Evolutionary conservation across 2,888 invertebrate genomes (phyloP).

Genomic region (Hedya salicella): DNA sequence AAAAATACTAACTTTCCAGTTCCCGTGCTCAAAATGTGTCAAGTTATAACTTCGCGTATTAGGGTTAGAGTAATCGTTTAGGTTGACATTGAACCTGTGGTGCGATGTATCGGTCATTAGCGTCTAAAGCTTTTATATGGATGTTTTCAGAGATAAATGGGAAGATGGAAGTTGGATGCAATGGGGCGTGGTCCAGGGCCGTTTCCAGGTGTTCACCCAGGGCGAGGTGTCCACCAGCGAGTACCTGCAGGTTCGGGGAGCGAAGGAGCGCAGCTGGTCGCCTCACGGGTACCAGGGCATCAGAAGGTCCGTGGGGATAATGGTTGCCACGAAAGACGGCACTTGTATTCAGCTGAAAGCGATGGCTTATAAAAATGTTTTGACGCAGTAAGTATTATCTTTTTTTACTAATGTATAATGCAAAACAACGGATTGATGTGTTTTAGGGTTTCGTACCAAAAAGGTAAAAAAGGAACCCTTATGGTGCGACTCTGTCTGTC

Average conservation of each 20-base stretch:
- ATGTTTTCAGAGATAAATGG: constrained; percentile 63
- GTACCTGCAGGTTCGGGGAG: constrained; percentile 81
- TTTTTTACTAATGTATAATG: too few species aligned
- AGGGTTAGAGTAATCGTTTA: too few species aligned
- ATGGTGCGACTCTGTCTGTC: too few species aligned
- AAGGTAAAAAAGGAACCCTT: too few species aligned
- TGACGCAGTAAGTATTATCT: constrained; percentile 83
- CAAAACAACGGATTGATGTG: too few species aligned
- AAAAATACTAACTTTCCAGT: too few species aligned
- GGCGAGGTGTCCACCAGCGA: constrained; percentile 62
- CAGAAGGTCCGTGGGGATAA: constrained; percentile 65
- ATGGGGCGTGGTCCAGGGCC: constrained; percentile 87
- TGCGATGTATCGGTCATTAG: too few species aligned
- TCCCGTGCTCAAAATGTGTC: too few species aligned
- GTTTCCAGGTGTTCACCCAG: constrained; percentile 74
- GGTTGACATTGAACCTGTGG: too few species aligned
- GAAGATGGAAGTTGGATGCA: constrained; percentile 85
- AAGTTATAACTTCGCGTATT: too few species aligned
- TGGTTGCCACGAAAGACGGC: constrained; percentile 81
- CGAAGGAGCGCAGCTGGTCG: constrained; percentile 77
- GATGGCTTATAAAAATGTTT: constrained; percentile 74
- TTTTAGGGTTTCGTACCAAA: too few species aligned
- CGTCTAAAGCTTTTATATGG: too few species aligned
- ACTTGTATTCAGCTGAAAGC: constrained; percentile 83
- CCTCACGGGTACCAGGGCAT: constrained; percentile 57